Evolutionary conservation across 2,888 invertebrate genomes (phyloP).

Genomic region (Tineola bisselliella): DNA sequence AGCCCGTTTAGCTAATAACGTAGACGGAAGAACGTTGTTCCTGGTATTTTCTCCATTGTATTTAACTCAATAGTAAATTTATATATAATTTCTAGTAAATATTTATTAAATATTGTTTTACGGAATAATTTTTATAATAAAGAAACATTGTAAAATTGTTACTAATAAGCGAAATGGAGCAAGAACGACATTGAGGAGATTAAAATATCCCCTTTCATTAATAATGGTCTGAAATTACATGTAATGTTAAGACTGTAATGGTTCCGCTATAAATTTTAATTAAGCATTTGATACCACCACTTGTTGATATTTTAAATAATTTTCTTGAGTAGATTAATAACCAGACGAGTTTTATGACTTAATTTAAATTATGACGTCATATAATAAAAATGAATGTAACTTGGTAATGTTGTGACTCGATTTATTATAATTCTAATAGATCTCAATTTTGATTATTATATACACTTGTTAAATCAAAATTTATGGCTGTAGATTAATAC

Average conservation of each 20-base stretch:
- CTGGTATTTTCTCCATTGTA: no score
- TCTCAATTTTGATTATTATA: background rate
- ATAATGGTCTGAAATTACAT: conserved; percentile 40
- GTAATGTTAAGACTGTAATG: conserved; percentile 19
- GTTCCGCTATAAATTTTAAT: conserved; percentile 49
- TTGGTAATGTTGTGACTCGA: background rate
- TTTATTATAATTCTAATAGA: background rate
- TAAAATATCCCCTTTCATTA: conserved; percentile 23
- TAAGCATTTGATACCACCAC: conserved; percentile 40
- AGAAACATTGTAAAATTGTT: background rate
- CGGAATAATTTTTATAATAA: background rate
- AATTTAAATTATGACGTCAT: background rate
- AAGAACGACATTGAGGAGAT: conserved; percentile 2
- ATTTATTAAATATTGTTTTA: no score
- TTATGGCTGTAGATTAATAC: conserved; percentile 53
- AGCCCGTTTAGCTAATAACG: no score
- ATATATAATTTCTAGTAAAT: no score
- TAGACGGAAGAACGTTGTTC: no score
- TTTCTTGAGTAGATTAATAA: background rate
- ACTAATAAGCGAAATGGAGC: background rate
- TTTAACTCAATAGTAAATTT: no score
- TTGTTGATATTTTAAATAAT: conserved; percentile 1
- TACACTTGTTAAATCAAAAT: conserved; percentile 27
- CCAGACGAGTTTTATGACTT: background rate
- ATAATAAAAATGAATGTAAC: background rate